phyloP scores from a whole-genome alignment of 2,113 vertebrate species.

The Aptenodytes patagonicus region DNA sequence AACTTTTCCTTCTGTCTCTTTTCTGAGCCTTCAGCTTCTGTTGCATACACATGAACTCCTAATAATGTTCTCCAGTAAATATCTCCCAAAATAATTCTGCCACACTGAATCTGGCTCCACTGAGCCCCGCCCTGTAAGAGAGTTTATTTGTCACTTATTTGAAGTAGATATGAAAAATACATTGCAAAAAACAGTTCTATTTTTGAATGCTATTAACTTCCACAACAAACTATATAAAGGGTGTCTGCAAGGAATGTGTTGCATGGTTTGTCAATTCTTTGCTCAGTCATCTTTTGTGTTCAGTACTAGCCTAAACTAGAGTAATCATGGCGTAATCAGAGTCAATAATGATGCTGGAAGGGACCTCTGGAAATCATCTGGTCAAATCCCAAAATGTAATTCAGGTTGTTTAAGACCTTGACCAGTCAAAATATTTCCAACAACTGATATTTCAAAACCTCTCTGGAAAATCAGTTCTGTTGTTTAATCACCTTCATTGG shows the following conservation, averaged over 20 bases:
- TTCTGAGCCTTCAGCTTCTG: neutral
- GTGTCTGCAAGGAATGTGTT: neutral
- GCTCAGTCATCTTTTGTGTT: neutral
- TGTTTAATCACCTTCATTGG: neutral
- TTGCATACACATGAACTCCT: neutral
- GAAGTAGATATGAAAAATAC: neutral
- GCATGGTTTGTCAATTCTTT: neutral
- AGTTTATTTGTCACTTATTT: neutral
- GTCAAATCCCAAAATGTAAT: neutral
- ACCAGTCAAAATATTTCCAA: neutral
- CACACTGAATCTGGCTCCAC: neutral
- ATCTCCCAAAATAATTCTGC: neutral
- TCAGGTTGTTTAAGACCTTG: neutral
- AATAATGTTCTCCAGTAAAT: neutral
- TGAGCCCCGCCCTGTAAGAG: neutral
- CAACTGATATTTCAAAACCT: neutral
- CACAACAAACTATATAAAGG: neutral
- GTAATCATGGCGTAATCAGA: neutral
- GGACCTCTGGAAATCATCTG: neutral
- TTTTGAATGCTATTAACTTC: neutral
- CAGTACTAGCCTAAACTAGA: neutral
- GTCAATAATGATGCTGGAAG: neutral
- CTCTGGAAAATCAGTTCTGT: neutral
- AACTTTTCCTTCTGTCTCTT: neutral
- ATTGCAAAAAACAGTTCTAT: neutral